Evolutionary conservation across 2,113 vertebrate species (phyloP), one percentile per base, ranked within the genome.

Genomic region (Spea multiplicata): DNA sequence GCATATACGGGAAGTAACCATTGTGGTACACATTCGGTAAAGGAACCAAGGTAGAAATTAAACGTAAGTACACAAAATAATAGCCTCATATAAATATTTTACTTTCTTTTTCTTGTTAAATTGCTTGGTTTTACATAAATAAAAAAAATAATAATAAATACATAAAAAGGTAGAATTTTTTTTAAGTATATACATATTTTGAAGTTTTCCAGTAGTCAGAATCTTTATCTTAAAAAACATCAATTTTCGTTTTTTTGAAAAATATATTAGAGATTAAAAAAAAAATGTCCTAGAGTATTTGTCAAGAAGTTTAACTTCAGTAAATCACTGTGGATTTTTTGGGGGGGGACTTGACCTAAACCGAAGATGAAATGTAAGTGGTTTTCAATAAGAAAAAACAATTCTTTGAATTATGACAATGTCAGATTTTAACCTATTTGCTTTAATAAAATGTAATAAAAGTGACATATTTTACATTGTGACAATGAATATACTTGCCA

Each of bases 11-110:
- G 13, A 64, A 8, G 0, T 0, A 55, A 53, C 17, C 82, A 81
- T 66, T 82, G 59, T 84, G 84, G 53, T 5, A 57, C 45, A 84
- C 65, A 17, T 83, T 85, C 0, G 12, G 86, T 44, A 0, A 0
- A 7, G 79, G 76, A 44, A 88, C 83, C 71, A 83, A 5, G 17
- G 0, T 87, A 59, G 81, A 85, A 30, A 46, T 83, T 6, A 85
- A 83, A 86, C 6, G 64, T 89, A 82, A 87, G 84, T 88, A 69
- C 44, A 50, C 52, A 75, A 2, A 62, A 4, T 1, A n/a, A 62
- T 4, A 6, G 59, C 1, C 12, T 61, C 5, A 12, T 61, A 14
- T 14, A 5, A 61, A 9, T 5, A 61, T 61, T 61, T 4, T 61
- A 10, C 16, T 4, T 61, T 5, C 16, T 5, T 14, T 9, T 61